These are phyloP conservation scores for Wasmannia auropunctata DNA, from an alignment of 1,140 invertebrate species.

Conservation along the genomic window DNA sequence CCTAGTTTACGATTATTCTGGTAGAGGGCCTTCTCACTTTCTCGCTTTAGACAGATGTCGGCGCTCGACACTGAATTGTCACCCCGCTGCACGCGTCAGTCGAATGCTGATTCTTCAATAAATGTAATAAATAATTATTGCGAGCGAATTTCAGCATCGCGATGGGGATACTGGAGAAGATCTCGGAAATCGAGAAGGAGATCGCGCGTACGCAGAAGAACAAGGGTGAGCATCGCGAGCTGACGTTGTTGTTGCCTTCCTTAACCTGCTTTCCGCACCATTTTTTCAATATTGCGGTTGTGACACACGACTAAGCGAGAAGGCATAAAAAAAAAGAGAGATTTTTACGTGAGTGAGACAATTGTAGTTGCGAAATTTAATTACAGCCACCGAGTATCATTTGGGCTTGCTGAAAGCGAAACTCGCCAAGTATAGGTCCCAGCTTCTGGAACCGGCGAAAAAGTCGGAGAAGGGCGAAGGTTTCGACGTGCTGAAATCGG, in stretches of 20 bases:
- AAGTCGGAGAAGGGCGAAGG: constrained; percentile 99
- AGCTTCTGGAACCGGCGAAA: constrained; percentile 97
- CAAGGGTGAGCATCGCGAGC: constrained; percentile 92
- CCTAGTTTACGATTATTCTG: no score
- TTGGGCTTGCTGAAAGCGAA: constrained; percentile 99
- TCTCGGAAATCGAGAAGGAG: constrained; percentile 99
- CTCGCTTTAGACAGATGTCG: not conserved
- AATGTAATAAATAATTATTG: constrained; percentile 52
- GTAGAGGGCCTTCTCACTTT: no score
- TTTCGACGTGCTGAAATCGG: constrained; percentile 99
- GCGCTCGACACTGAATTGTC: not conserved
- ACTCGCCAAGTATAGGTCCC: constrained; percentile 98
- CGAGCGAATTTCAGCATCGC: not conserved
- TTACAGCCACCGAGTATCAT: constrained; percentile 99
- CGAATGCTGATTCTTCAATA: constrained; percentile 15
- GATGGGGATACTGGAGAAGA: constrained; percentile 99
- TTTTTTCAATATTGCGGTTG: not conserved
- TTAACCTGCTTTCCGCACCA: not conserved
- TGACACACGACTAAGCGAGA: not conserved
- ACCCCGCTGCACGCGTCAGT: not conserved
- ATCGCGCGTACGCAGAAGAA: constrained; percentile 99
- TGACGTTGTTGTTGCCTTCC: constrained; percentile 19
- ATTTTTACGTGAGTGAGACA: not conserved
- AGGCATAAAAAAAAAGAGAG: not conserved
- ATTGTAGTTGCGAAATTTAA: constrained; percentile 55